These are phyloP conservation scores for Melinaea menophilus DNA, from an alignment of 2,888 invertebrate species.

Conservation along the genomic window DNA sequence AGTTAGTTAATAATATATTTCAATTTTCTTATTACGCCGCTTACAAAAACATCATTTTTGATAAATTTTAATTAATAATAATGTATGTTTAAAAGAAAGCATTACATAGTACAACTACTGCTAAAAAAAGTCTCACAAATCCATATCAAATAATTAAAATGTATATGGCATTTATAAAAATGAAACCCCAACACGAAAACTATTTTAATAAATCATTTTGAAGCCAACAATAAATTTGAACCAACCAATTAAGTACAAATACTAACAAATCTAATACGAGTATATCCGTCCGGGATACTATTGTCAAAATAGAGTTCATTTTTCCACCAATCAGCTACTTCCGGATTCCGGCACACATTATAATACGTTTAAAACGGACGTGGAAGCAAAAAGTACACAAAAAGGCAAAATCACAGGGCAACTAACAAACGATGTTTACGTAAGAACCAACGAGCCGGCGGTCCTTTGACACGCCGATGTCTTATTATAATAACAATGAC, in stretches of 20 bases:
- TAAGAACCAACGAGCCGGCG: conserved; percentile 52
- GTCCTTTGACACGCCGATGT: conserved; percentile 57
- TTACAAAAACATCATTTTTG: too few species aligned
- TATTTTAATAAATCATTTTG: background rate
- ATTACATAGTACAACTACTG: too few species aligned
- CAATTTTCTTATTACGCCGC: too few species aligned
- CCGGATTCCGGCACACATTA: conserved; percentile 45
- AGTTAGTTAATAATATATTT: background rate
- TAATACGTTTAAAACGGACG: conserved; percentile 57
- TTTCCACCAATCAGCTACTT: conserved; percentile 38
- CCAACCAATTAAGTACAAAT: background rate
- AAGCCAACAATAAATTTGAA: background rate
- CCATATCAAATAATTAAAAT: too few species aligned
- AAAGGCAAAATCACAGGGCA: conserved; percentile 55
- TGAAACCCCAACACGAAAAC: background rate
- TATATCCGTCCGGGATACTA: conserved; percentile 20
- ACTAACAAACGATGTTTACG: conserved; percentile 63
- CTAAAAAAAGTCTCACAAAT: too few species aligned
- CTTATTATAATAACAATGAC: background rate
- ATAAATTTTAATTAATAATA: too few species aligned
- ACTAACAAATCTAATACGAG: conserved; percentile 17
- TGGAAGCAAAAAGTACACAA: conserved; percentile 49
- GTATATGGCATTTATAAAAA: background rate
- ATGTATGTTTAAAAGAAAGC: too few species aligned
- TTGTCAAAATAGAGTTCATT: conserved; percentile 26